Conservation (phyloP, 1,140 invertebrate genomes). For the Diorhabda carinulata region DNA sequence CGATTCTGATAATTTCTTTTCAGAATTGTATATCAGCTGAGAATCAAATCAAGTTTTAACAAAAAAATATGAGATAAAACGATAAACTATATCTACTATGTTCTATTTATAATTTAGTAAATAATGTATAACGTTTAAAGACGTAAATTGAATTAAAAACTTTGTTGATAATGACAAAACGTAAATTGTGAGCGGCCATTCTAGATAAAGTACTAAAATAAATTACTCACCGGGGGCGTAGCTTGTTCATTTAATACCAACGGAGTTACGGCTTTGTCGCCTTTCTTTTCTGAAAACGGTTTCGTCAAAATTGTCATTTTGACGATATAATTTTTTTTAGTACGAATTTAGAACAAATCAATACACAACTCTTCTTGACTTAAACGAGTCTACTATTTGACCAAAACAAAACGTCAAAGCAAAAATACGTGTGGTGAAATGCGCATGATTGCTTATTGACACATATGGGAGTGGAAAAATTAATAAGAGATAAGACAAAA, state of each 20-base stretch:
- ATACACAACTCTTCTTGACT: background rate
- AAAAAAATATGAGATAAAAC: too few species aligned
- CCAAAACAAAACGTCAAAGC: conserved; percentile 7
- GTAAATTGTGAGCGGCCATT: background rate
- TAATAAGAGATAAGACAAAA: too few species aligned
- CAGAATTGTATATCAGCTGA: too few species aligned
- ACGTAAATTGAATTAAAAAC: too few species aligned
- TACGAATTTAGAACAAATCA: background rate
- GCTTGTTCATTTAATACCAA: conserved; percentile 48
- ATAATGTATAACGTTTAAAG: too few species aligned
- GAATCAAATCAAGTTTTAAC: too few species aligned
- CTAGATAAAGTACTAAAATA: background rate
- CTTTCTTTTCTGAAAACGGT: conserved; percentile 60
- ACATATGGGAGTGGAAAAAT: background rate
- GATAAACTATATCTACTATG: too few species aligned
- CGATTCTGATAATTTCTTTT: too few species aligned
- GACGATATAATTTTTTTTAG: background rate
- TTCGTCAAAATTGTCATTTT: conserved; percentile 66
- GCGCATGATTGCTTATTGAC: background rate
- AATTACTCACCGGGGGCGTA: conserved; percentile 20
- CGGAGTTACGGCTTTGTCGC: conserved; percentile 60
- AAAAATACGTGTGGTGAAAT: background rate
- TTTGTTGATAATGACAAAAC: too few species aligned
- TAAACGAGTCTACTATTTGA: background rate
- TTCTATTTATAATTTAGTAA: too few species aligned